Evolutionary conservation across 2,888 invertebrate species (phyloP).

Genomic region (Coenonympha glycerion): DNA sequence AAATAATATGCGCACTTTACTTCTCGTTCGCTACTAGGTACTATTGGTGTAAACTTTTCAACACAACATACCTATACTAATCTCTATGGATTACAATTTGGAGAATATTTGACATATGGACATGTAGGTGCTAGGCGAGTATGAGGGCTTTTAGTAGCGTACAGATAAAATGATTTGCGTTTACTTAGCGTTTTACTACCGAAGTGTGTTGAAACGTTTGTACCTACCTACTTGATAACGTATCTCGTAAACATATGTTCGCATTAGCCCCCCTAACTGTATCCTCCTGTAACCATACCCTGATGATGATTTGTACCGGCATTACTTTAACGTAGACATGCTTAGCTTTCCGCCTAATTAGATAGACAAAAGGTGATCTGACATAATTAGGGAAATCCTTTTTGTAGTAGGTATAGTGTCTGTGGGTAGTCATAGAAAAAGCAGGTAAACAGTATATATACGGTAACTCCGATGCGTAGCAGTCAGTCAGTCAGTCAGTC

Average conservation of each 20-base stretch:
- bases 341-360: not conserved
- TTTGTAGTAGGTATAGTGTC: too few species aligned
- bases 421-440: too few species aligned
- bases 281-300: slow-evolving; percentile 2
- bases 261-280: slow-evolving; percentile 29
- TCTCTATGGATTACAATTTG: not conserved
- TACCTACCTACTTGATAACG: slow-evolving; percentile 32
- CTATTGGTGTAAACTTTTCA: too few species aligned
- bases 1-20: too few species aligned
- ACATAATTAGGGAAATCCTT: too few species aligned
- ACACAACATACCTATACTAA: too few species aligned
- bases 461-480: too few species aligned
- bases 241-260: slow-evolving; percentile 36
- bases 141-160: slow-evolving; percentile 20
- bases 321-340: slow-evolving; percentile 9
- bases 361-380: not conserved
- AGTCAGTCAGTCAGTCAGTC: too few species aligned
- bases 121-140: not conserved
- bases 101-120: slow-evolving; percentile 17
- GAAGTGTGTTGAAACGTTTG: slow-evolving; percentile 25
- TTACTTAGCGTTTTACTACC: slow-evolving; percentile 29
- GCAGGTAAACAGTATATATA: too few species aligned
- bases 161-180: slow-evolving; percentile 29
- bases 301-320: slow-evolving; percentile 12
- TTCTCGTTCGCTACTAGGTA: too few species aligned